phyloP scores from a whole-genome alignment of 2,888 invertebrate species.

The Trissonchulus sp. region DNA sequence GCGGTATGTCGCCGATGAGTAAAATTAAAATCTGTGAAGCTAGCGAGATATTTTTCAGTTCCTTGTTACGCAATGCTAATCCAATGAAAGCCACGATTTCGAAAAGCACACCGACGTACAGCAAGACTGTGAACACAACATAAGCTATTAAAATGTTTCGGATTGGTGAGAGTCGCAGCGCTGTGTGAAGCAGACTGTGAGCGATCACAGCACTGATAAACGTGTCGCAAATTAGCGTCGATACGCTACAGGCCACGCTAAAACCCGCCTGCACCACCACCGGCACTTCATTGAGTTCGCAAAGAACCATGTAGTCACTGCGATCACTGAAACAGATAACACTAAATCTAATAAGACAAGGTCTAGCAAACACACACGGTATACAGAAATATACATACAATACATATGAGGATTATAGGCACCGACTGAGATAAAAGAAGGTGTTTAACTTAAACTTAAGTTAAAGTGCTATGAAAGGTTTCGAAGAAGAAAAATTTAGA shows the following conservation, averaged over 20 bases:
- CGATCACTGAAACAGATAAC: no score
- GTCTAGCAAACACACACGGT: no score
- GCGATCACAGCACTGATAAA: neutral
- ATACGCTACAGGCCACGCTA: neutral
- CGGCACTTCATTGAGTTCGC: neutral
- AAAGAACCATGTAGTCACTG: neutral
- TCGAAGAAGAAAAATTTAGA: no score
- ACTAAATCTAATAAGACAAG: no score
- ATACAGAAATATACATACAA: no score
- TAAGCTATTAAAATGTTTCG: neutral
- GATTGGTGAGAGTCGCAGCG: neutral
- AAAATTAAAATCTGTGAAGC: neutral
- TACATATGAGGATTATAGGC: no score
- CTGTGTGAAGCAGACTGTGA: neutral
- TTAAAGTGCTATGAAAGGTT: no score
- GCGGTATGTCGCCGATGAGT: neutral
- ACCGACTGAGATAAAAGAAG: no score
- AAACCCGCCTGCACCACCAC: neutral
- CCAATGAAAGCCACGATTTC: neutral
- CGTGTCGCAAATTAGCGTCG: neutral
- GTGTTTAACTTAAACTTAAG: no score
- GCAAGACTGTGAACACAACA: neutral
- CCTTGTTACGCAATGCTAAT: neutral
- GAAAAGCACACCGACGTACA: neutral
- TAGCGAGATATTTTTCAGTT: neutral